Base-by-base conservation (phyloP, 1,140 invertebrate species). In the Drosophila tropicalis region DNA sequence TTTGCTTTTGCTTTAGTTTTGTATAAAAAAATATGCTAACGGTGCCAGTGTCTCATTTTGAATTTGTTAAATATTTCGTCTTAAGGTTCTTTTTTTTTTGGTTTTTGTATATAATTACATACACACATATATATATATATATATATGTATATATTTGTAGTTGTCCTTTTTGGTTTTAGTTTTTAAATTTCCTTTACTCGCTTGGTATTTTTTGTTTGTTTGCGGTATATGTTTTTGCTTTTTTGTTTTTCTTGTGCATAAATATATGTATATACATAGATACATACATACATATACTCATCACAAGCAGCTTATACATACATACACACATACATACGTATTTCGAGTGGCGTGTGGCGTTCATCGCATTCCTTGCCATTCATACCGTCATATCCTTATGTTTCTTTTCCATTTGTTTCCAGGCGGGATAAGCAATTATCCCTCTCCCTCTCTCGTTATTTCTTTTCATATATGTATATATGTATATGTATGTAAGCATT, bases 1-100 rank as follows among this genome's bases (percentile, higher is more conserved):
- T 78, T 47, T 47, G 2, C 44, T 22, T 51, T 51, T 70, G 81
- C 79, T 83, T 89, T 83, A 83, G 73, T 87, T 83, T 82, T 77
- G 72, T 86, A 85, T 85, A 82, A 86, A 84, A 84, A 87, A 86
- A 82, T 82, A 87, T 83, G 79, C 79, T 83, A 89, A 87, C 83
- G 79, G 84, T 86, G 83, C 83, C 79, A 71, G 79, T 87, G 76
- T 87, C 67, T 69, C 65, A 41, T 67, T 57, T 39, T n/a, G 44
- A 51, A 22, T 12, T 68, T 15, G 39, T 54, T 32, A 40, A 47
- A 34, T 44, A 62, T 17, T 66, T 70, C 5, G 6, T 29, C 51
- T 36, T 39, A 17, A 40, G 32, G 34, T 17, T 58, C 6, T 60
- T 29, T 62, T 47, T 10, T 25, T 25, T 47, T 13, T n/a, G 32